A percentile compares a stretch with the other conserved stretches of the same genome.
These are phyloP conservation scores for Carollia perspicillata DNA, from an alignment of 2,113 vertebrate genomes.

Conservation along the genomic window DNA sequence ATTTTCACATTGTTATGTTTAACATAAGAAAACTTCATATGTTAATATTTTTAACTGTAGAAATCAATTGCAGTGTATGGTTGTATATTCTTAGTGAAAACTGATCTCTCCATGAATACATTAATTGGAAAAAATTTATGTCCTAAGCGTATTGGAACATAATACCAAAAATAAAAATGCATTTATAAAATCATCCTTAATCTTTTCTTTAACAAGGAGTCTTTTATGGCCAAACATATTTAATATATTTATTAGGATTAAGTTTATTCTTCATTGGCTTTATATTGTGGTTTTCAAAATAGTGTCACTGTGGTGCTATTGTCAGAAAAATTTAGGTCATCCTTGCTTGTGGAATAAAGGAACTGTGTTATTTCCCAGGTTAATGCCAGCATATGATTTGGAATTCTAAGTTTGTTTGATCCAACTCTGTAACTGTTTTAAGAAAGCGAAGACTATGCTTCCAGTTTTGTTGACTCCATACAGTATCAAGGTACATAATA, in stretches of 20 bases:
- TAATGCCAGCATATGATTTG: neutral
- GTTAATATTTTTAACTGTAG: neutral
- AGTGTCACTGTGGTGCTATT: neutral
- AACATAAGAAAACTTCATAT: neutral
- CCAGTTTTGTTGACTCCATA: neutral
- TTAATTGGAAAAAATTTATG: neutral
- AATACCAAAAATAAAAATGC: neutral
- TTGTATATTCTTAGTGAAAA: neutral
- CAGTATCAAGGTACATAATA: neutral
- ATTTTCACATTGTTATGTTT: neutral
- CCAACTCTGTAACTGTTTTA: neutral
- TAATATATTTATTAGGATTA: neutral
- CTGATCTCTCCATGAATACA: neutral
- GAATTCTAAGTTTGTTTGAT: neutral
- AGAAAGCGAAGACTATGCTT: neutral
- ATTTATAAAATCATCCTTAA: neutral
- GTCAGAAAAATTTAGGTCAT: neutral
- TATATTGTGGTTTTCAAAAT: neutral
- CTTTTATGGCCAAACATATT: neutral
- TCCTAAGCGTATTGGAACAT: neutral
- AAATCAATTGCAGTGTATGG: neutral
- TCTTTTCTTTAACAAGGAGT: neutral
- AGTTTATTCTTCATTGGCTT: neutral
- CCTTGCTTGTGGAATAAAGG: neutral
- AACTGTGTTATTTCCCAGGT: neutral